These are phyloP conservation scores for Aurelia sp. DNA, from an alignment of 30 jellyfish, hydroid and myxozoan genomes.

Conservation along the genomic window DNA sequence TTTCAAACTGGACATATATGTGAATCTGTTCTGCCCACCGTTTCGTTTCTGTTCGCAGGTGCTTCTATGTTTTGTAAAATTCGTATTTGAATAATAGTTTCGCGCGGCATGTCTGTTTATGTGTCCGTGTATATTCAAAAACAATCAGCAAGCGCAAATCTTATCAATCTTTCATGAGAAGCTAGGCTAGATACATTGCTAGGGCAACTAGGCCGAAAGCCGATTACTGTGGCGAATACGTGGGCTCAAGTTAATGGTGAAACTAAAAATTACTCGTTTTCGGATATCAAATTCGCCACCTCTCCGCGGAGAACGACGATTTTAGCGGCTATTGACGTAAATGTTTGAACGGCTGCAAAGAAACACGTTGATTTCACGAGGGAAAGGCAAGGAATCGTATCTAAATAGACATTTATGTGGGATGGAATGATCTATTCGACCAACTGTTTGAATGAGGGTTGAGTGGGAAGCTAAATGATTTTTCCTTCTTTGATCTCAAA, in stretches of 20 bases:
- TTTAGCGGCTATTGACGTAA: too few relatives aligned
- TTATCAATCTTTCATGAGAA: constrained; percentile 41
- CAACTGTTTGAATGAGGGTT: too few relatives aligned
- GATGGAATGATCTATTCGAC: too few relatives aligned
- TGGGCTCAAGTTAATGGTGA: constrained; percentile 8
- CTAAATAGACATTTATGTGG: too few relatives aligned
- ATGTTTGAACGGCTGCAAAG: too few relatives aligned
- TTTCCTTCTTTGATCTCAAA: too few relatives aligned
- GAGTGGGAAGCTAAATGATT: too few relatives aligned
- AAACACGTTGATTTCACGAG: too few relatives aligned
- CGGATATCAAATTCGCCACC: not conserved
- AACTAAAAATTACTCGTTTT: not conserved
- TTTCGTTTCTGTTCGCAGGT: constrained; percentile 47
- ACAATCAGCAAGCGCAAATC: constrained; percentile 61
- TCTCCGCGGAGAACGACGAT: not conserved
- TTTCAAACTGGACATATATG: not conserved
- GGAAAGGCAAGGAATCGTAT: too few relatives aligned
- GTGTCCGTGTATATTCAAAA: constrained; percentile 62
- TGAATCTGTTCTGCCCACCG: not conserved
- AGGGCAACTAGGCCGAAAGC: constrained; percentile 24
- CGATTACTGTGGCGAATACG: constrained; percentile 5
- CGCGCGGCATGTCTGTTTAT: constrained; percentile 50
- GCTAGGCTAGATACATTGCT: constrained; percentile 38
- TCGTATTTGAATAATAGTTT: constrained; percentile 43
- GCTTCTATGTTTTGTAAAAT: constrained; percentile 60